These are phyloP conservation scores for Anas georgica DNA, from an alignment of 2,797 vertebrate species.

Conservation along the genomic window DNA sequence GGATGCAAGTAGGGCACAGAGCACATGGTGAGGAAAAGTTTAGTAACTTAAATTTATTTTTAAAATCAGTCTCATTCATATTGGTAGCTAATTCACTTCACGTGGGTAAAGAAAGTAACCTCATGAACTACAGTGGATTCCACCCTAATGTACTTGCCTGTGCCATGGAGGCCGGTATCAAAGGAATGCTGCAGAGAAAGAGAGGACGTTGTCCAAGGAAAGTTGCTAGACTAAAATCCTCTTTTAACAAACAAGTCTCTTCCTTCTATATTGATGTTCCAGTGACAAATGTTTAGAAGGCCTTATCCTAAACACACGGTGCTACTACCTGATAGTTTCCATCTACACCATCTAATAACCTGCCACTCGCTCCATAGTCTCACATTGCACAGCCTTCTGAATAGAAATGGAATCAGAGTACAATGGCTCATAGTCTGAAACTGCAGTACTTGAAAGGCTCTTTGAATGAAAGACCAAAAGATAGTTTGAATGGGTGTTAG, in stretches of 20 bases:
- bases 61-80: not conserved
- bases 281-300: not conserved
- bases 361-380: not conserved
- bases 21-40: not conserved
- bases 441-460: not conserved
- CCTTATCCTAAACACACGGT: not conserved
- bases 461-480: not conserved
- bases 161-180: not conserved
- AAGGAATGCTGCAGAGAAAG: not conserved
- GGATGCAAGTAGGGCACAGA: not conserved
- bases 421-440: not conserved
- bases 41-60: not conserved
- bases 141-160: not conserved
- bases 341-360: not conserved
- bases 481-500: not conserved
- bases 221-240: rapidly evolving
- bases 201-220: not conserved
- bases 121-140: not conserved
- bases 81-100: not conserved
- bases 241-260: not conserved
- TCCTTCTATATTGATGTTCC: not conserved
- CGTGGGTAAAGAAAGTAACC: not conserved
- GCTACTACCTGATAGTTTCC: not conserved
- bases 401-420: not conserved
- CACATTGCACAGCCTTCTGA: not conserved